Evolutionary conservation across 2,797 vertebrate species (phyloP).

Genomic region (Argentina silus): DNA sequence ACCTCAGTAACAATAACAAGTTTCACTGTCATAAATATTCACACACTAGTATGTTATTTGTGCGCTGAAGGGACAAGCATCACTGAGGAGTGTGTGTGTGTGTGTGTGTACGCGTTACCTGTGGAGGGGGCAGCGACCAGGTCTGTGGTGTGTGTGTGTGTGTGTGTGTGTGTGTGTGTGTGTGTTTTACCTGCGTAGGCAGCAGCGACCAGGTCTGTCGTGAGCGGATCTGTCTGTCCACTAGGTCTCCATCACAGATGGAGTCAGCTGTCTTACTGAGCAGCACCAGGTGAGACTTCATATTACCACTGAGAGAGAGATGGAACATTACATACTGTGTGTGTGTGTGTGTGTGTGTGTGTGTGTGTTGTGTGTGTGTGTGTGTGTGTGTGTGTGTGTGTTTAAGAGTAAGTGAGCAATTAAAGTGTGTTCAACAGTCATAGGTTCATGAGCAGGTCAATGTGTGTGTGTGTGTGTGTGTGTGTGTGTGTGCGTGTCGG

Average conservation of each 20-base stretch:
- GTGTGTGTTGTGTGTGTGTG: not conserved
- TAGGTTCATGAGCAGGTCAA: not conserved
- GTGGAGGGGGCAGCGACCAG: not conserved
- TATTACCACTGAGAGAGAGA: conserved; percentile 76
- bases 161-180: not conserved
- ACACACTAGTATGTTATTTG: not conserved
- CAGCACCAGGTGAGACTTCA: conserved; percentile 91
- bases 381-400: too few species aligned
- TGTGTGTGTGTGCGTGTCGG: not conserved
- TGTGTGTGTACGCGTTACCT: not conserved
- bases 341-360: not conserved
- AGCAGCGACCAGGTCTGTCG: conserved; percentile 94
- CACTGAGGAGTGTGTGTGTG: not conserved
- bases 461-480: not conserved
- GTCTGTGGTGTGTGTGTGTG: not conserved
- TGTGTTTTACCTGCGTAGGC: conserved; percentile 88
- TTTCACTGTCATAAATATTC: not conserved
- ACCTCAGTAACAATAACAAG: not conserved
- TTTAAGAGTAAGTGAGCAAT: not conserved
- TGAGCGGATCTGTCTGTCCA: conserved; percentile 90
- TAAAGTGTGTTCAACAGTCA: too few species aligned
- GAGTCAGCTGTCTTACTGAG: conserved; percentile 96
- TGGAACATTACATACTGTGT: not conserved
- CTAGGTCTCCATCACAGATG: conserved; percentile 94
- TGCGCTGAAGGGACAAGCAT: not conserved